phyloP scores from a whole-genome alignment of 2,888 invertebrate species.

The Xiphydria camelus region DNA sequence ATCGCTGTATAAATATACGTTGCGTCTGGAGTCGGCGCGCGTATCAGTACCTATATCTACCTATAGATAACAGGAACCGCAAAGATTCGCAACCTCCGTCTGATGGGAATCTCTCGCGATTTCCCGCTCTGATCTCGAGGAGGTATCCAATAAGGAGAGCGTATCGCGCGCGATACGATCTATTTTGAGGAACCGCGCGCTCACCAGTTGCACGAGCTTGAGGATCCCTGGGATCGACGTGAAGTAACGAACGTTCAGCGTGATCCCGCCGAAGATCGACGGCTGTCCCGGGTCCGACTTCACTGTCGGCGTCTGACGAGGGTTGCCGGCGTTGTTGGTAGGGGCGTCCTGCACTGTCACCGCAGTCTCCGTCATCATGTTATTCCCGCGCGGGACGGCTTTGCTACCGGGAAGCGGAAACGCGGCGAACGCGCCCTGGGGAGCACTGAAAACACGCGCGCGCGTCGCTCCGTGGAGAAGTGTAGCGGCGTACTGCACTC shows the following conservation, averaged over 20 bases:
- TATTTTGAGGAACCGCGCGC: too few species aligned
- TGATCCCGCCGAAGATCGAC: constrained; percentile 68
- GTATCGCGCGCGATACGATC: too few species aligned
- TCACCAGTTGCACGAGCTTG: constrained; percentile 81
- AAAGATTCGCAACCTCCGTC: too few species aligned
- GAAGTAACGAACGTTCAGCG: constrained; percentile 79
- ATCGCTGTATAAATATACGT: too few species aligned
- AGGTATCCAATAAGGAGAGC: too few species aligned
- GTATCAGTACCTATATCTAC: too few species aligned
- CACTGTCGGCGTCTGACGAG: constrained; percentile 54
- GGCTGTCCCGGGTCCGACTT: constrained; percentile 62
- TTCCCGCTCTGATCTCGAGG: too few species aligned
- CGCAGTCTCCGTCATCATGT: constrained; percentile 83
- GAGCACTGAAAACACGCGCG: constrained; percentile 11
- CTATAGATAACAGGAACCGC: too few species aligned
- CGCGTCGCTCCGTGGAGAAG: constrained; percentile 2
- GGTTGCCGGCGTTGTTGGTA: constrained; percentile 58
- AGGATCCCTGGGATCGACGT: constrained; percentile 79
- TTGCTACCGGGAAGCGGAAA: constrained; percentile 19
- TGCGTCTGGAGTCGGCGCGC: too few species aligned
- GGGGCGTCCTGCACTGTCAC: constrained; percentile 76
- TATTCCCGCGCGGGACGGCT: constrained; percentile 7
- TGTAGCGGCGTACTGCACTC: constrained; percentile 15
- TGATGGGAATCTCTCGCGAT: too few species aligned
- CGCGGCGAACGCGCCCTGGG: constrained; percentile 9